Base-by-base conservation (phyloP, 2,888 invertebrate species). In the Leptinotarsa rubiginosa region DNA sequence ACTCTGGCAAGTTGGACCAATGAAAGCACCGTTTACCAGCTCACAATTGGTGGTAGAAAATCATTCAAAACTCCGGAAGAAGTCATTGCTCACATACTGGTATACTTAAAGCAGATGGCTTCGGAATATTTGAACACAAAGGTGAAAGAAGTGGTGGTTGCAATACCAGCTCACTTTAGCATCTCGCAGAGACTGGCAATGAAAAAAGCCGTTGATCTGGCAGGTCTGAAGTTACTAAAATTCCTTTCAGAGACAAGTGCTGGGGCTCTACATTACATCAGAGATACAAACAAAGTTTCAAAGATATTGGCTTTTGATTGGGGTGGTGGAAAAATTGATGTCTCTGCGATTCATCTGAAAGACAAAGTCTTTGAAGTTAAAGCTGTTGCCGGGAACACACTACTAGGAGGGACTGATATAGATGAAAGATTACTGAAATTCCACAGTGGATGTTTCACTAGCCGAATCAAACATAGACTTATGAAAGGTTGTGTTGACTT, bases 321-420 rank as follows among this genome's bases (percentile, higher is more conserved):
- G 59, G 59, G 59, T 25, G 83, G 83, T 20, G 83, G 83, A 10
- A 83, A 83, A 12, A 72, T 82, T 54, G 83, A 83, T 69, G 81
- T 83, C 2, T 82, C 82, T 0, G 65, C 82, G 15, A 76, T 82
- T 31, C 70, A 72, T 52, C 77, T 76, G 52, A 70, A 65, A 56
- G 73, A 69, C 65, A 76, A 74, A 16, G 16, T 12, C 22, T 71
- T 71, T 25, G 66, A 71, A 66, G 66, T 71, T n/a, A 71, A 71
- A 47, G 71, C 71, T 25, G 71, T 71, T 22, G 65, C 54, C 1
- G 71, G 71, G 15, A 49, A 71, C 16, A 66, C 71, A 3, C 62
- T 71, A 22, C 22, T 71, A 47, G 71, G 71, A 66, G 71, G 71
- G 4, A 16, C 52, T n/a, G 54, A 71, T 52, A 65, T 71, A 5